phyloP scores from a whole-genome alignment of 2,113 vertebrate genomes.

The Petroica traversi region DNA sequence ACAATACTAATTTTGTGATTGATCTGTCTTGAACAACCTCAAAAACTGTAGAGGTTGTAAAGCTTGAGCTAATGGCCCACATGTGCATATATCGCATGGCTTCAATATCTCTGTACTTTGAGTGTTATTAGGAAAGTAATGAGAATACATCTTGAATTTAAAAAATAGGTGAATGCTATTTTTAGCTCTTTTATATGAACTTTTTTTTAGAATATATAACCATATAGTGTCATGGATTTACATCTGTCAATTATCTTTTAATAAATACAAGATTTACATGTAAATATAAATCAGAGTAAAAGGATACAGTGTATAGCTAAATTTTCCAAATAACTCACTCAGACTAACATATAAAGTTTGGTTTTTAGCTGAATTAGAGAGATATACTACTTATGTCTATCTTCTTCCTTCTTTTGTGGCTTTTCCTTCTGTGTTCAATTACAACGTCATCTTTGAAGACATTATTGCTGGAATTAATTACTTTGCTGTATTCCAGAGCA shows the following conservation, averaged over 20 bases:
- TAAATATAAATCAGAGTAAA: not conserved
- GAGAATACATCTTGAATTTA: not conserved
- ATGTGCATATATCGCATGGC: not conserved
- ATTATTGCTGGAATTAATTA: not conserved
- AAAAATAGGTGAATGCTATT: not conserved
- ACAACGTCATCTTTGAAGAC: not conserved
- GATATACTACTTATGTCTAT: not conserved
- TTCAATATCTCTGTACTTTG: not conserved
- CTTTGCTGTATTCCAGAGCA: not conserved
- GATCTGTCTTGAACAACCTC: not conserved
- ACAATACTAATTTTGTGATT: not conserved
- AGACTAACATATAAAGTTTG: not conserved
- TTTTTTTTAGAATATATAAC: not conserved
- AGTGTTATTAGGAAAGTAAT: not conserved
- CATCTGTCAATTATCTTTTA: not conserved
- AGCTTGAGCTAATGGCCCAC: not conserved
- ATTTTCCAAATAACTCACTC: not conserved
- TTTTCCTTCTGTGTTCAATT: not conserved
- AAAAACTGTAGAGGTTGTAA: not conserved
- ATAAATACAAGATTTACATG: not conserved
- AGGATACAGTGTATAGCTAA: not conserved
- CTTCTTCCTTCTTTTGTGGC: not conserved
- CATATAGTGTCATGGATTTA: not conserved
- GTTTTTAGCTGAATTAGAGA: not conserved
- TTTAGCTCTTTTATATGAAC: not conserved